These are phyloP conservation scores for Cassiopea xamachana DNA, from an alignment of 30 jellyfish, hydroid and myxozoan genomes.

Conservation along the genomic window DNA sequence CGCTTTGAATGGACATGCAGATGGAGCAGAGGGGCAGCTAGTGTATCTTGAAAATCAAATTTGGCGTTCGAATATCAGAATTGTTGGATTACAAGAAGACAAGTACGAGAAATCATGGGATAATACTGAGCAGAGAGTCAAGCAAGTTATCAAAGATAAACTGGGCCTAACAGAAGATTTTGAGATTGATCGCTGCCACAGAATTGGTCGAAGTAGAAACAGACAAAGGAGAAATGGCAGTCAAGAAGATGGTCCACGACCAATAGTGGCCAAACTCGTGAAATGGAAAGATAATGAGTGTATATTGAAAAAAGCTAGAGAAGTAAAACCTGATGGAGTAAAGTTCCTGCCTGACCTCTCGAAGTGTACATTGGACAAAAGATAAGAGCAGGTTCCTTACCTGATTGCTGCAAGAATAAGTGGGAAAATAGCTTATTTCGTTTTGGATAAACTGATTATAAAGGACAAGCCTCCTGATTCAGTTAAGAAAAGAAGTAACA, in stretches of 20 bases:
- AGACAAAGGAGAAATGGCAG: neutral
- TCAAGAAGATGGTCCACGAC: slow-evolving; percentile 35
- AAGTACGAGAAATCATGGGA: slow-evolving; percentile 35
- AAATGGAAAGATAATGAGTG: slow-evolving; percentile 35
- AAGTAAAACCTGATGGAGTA: slow-evolving; percentile 36
- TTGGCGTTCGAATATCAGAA: slow-evolving; percentile 22
- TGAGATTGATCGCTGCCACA: slow-evolving; percentile 38
- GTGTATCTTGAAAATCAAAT: slow-evolving; percentile 36
- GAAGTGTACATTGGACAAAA: slow-evolving; percentile 29
- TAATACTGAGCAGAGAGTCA: slow-evolving; percentile 20
- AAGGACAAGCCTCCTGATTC: too few relatives aligned
- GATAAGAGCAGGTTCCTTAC: slow-evolving; percentile 23
- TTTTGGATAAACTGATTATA: slow-evolving; percentile 36
- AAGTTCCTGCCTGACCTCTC: slow-evolving; percentile 32
- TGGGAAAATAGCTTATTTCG: slow-evolving; percentile 40
- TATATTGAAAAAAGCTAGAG: slow-evolving; percentile 43
- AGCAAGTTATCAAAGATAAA: slow-evolving; percentile 19
- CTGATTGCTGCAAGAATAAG: slow-evolving; percentile 39
- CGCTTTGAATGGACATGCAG: neutral
- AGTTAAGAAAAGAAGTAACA: too few relatives aligned
- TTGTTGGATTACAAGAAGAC: neutral
- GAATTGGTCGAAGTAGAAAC: slow-evolving; percentile 14
- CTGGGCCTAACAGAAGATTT: slow-evolving; percentile 14
- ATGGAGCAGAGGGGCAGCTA: slow-evolving; percentile 15
- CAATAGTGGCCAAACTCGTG: slow-evolving; percentile 29